Percentiles rank a stretch among this genome's conserved stretches.
phyloP scores from a whole-genome alignment of 2,888 invertebrate genomes.

The Diarsia mendica region DNA sequence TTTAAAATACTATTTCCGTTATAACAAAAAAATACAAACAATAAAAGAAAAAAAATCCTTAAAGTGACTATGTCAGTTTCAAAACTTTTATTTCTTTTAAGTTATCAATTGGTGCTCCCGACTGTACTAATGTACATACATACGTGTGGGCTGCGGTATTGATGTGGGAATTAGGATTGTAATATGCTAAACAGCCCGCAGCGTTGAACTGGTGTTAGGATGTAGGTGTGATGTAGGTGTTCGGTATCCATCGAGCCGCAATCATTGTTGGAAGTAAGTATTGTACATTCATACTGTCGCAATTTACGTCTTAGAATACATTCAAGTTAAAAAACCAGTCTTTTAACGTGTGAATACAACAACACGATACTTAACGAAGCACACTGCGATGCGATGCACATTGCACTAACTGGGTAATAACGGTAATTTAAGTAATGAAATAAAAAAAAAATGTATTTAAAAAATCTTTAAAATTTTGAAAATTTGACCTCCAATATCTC shows the following conservation, averaged over 20 bases:
- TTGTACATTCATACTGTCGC: no score
- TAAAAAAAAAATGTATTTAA: no score
- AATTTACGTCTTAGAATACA: not conserved
- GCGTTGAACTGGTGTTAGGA: constrained; percentile 14
- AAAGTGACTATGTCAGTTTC: no score
- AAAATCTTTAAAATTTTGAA: no score
- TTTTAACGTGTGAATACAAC: not conserved
- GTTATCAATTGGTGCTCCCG: not conserved
- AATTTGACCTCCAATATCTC: no score
- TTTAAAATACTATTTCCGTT: not conserved
- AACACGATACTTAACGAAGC: not conserved
- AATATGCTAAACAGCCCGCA: constrained; percentile 55
- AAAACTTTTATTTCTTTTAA: not conserved
- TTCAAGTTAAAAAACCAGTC: no score
- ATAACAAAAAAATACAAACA: not conserved
- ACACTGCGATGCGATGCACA: no score
- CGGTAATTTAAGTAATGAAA: no score
- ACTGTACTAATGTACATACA: not conserved
- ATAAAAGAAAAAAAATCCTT: not conserved
- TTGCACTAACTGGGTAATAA: no score
- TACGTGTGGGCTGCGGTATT: constrained; percentile 21
- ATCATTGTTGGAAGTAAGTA: not conserved
- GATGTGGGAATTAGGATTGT: constrained; percentile 47
- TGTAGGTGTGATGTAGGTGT: not conserved
- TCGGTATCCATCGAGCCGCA: not conserved